Evolutionary conservation across 2,113 vertebrate species (phyloP), one percentile per base, ranked within the genome.

Genomic region (Lucifuga dentata): DNA sequence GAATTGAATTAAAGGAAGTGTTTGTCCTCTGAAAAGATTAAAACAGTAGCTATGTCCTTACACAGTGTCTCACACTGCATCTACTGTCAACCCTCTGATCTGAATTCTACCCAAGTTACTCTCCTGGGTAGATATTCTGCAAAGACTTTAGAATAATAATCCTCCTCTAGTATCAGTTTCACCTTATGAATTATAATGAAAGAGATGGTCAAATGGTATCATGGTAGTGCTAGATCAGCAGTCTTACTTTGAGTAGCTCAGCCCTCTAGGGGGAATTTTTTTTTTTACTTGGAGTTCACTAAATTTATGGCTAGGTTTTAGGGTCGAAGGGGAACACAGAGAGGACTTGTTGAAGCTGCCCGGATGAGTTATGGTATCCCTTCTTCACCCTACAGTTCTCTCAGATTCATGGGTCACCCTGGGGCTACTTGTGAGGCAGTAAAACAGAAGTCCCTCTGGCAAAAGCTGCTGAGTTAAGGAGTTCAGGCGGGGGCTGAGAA

Each of bases 261-360:
- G 35, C 46, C 70, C 89, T 76, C 70, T 26, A 43, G 76, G 68
- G 73, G 55, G 24, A 63, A 69, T 73, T 76, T 79, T 29, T 29
- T n/a, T 86, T 83, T 86, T 80, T 80, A 68, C 74, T 67, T 48
- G 48, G 56, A 76, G 75, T 81, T 85, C 72, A 77, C 70, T 73
- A 84, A 85, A 88, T 88, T 86, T 88, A 85, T 71, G 71, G 81
- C 75, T 45, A 53, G 72, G 65, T 74, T 86, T 87, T 83, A 84
- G 82, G 80, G 88, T 87, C n/a, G 69, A 78, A 61, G 26, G 32
- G 48, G 50, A 78, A 83, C 67, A 84, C 68, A 81, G 67, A 63
- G 68, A 69, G 67, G 66, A 88, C 84, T 88, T 90, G 88, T 91
- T 83, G 88, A 86, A 84, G 80, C 76, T 86, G 82, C 68, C 72